Conservation (phyloP, 2,888 invertebrate genomes). For the Philaethria dido region DNA sequence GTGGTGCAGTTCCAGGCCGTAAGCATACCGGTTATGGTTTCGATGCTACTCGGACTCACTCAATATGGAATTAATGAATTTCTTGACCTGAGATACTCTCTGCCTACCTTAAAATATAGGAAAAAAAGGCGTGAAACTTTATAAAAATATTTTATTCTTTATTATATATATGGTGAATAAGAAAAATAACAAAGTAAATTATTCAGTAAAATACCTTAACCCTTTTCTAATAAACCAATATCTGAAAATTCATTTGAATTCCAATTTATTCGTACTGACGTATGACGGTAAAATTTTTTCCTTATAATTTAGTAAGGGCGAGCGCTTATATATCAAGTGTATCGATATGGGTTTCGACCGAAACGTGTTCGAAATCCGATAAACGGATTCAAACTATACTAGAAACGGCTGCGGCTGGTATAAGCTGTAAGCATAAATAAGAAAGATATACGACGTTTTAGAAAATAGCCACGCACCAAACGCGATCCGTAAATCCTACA, state of each 20-base stretch:
- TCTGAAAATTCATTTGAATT: constrained; percentile 12
- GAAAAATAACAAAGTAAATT: neutral
- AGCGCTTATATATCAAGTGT: constrained; percentile 72
- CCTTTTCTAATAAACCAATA: constrained; percentile 2
- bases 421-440: constrained; percentile 83
- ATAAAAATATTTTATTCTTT: neutral
- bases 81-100: too few relatives aligned
- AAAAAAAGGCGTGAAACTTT: neutral
- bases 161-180: neutral
- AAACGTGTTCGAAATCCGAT: constrained; percentile 81
- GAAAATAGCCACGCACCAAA: constrained; percentile 78
- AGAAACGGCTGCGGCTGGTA: constrained; percentile 71
- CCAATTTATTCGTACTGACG: constrained; percentile 14
- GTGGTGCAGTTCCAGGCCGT: too few relatives aligned
- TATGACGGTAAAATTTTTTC: constrained; percentile 35
- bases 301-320: constrained; percentile 39
- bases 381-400: constrained; percentile 77
- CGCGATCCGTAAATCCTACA: constrained; percentile 70
- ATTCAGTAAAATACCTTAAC: constrained; percentile 1
- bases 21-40: too few relatives aligned
- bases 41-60: too few relatives aligned
- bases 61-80: too few relatives aligned
- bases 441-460: constrained; percentile 78
- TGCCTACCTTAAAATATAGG: too few relatives aligned
- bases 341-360: constrained; percentile 68